A percentile compares a stretch with the other conserved stretches of the same genome.
These are phyloP conservation scores for Leptarthrus brevirostris DNA, from an alignment of 2,888 invertebrate species.

Conservation along the genomic window DNA sequence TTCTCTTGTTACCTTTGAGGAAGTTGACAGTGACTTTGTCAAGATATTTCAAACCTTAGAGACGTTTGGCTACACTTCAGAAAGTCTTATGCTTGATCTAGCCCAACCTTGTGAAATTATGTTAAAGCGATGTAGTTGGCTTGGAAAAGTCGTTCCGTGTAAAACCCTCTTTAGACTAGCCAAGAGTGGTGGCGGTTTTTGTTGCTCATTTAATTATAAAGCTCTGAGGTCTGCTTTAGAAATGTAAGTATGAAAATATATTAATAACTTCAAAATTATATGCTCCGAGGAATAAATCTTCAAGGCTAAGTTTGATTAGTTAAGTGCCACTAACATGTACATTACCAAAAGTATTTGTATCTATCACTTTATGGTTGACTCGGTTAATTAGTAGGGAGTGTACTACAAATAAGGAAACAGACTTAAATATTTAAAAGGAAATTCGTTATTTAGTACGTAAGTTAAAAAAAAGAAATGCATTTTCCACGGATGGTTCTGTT, in stretches of 20 bases:
- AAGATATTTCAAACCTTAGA: conserved; percentile 57
- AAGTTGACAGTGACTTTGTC: conserved; percentile 55
- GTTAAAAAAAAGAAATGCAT: no score
- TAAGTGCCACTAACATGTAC: no score
- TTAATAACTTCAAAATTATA: no score
- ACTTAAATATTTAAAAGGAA: no score
- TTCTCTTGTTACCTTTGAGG: conserved; percentile 24
- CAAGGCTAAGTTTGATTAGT: no score
- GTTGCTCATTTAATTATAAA: conserved; percentile 63
- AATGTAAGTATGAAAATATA: conserved; percentile 53
- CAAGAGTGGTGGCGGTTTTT: conserved; percentile 61
- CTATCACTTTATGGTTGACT: no score
- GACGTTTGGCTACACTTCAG: conserved; percentile 57
- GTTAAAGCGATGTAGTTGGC: conserved; percentile 60
- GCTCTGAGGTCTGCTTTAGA: conserved; percentile 53
- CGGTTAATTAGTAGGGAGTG: no score
- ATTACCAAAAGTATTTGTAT: no score
- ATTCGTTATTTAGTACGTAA: no score
- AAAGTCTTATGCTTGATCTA: conserved; percentile 61
- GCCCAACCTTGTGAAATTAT: conserved; percentile 62
- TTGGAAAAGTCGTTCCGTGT: conserved; percentile 59
- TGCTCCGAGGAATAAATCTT: no score
- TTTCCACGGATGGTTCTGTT: no score
- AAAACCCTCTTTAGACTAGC: conserved; percentile 60
- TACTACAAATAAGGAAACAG: no score